Conservation (phyloP, 1,140 invertebrate species). For the Choristoneura fumiferana region DNA sequence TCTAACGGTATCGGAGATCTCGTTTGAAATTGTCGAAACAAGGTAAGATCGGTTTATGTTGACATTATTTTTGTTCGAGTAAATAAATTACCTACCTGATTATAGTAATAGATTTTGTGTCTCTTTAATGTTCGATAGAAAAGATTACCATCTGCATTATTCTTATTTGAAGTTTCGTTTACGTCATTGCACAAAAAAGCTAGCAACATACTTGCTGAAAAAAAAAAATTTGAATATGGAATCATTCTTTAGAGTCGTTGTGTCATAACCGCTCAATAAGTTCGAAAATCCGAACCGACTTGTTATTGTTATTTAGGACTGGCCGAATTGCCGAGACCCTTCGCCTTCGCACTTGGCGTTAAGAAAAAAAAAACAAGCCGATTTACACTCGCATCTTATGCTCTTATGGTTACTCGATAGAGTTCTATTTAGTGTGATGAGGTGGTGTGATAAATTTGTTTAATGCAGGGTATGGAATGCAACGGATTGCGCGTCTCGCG, state of each 20-base stretch:
- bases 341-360: constrained; percentile 68
- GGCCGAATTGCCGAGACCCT: constrained; percentile 69
- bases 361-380: constrained; percentile 50
- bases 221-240: constrained; percentile 7
- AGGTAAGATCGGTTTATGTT: constrained; percentile 18
- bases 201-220: background rate
- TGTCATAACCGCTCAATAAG: constrained; percentile 12
- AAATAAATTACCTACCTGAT: constrained; percentile 17
- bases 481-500: constrained; percentile 58
- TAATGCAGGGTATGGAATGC: constrained; percentile 62
- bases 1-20: constrained; percentile 14
- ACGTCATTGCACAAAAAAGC: background rate
- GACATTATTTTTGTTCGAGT: constrained; percentile 11
- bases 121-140: constrained; percentile 7
- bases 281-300: constrained; percentile 42
- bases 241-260: background rate
- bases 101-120: constrained; percentile 16
- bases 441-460: constrained; percentile 29
- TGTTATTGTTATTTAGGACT: constrained; percentile 73
- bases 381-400: constrained; percentile 27
- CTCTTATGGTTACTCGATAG: constrained; percentile 46
- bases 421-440: constrained; percentile 35
- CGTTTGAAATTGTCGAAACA: constrained; percentile 18
- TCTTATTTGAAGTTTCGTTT: background rate
- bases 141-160: constrained; percentile 7